Evolutionary conservation across 2,797 vertebrate genomes (phyloP), one percentile per base, ranked within the genome.

Genomic region (Limosa lapponica): DNA sequence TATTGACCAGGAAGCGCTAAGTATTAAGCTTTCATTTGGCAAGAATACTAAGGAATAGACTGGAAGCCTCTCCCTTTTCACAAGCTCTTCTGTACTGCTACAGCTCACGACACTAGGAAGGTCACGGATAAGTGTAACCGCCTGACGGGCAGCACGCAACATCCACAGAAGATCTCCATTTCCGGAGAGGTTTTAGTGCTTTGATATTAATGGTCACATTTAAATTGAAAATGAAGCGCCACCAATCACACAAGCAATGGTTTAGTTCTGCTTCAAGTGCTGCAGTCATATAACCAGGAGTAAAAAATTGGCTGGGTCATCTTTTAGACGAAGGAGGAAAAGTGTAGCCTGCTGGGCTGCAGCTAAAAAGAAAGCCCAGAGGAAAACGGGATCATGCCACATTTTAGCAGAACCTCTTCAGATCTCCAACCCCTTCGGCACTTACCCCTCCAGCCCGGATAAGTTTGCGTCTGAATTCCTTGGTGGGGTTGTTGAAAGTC

Each of bases 401-500:
- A 5, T 46, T 71, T 54, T 0, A 75, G 55, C n/a, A 67, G 55
- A 20, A 69, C 7, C 64, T 62, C 78, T 34, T 17, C 30, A 36
- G 36, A 71, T 57, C 25, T 48, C 85, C 62, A 24, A 6, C 8
- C 44, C 12, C 25, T 1, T 7, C 8, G 48, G 39, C 86, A 98
- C 99, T 99, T 98, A 99, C 99, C 99, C 99, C 99, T 97, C 99
- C 99, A 25, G 99, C 99, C 97, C 97, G 99, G 87, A 99, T 98
- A 92, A 99, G 98, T 95, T 99, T 99, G 96, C 98, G 99, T 81
- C 99, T 99, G 98, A 99, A 99, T 95, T 99, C 99, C 95, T 98
- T 98, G 89, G 99, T 99, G 96, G 99, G 99, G 97, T 99, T 99
- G 98, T 99, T 99, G 97, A 99, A 99, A 94, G 99, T 99, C 95